phyloP scores from a whole-genome alignment of 2,888 invertebrate species.

The Mimachlamys varia region DNA sequence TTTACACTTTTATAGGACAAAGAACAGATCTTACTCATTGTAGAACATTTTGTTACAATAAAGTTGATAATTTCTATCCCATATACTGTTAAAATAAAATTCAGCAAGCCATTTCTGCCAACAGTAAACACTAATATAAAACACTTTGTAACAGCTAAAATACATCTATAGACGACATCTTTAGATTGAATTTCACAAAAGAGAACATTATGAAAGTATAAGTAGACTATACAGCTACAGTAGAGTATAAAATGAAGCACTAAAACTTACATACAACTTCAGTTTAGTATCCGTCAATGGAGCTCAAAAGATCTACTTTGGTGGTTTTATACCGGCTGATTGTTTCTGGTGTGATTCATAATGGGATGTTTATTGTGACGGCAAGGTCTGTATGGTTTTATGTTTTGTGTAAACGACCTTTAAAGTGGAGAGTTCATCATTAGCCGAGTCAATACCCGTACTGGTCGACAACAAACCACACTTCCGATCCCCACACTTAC shows the following conservation, averaged over 20 bases:
- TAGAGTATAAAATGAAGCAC: background rate
- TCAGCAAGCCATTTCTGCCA: no score
- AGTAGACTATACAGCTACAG: background rate
- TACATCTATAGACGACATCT: background rate
- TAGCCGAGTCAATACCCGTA: background rate
- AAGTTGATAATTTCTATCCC: no score
- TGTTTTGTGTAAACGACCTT: conserved; percentile 11
- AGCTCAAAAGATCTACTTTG: background rate
- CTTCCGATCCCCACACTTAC: background rate
- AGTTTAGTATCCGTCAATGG: background rate
- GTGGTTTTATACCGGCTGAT: conserved; percentile 2
- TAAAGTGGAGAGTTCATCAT: background rate
- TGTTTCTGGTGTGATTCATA: conserved; percentile 13
- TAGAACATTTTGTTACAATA: no score
- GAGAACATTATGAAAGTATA: background rate
- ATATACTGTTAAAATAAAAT: no score
- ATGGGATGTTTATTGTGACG: conserved; percentile 18
- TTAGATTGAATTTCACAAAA: background rate
- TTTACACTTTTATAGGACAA: no score
- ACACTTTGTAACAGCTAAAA: no score
- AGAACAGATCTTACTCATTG: no score
- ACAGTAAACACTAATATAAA: no score
- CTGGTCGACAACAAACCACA: conserved; percentile 1
- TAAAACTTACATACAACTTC: background rate
- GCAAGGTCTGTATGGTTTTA: background rate